Base-by-base conservation (phyloP, 2,113 vertebrate genomes). In the Halcyon malimbica region DNA sequence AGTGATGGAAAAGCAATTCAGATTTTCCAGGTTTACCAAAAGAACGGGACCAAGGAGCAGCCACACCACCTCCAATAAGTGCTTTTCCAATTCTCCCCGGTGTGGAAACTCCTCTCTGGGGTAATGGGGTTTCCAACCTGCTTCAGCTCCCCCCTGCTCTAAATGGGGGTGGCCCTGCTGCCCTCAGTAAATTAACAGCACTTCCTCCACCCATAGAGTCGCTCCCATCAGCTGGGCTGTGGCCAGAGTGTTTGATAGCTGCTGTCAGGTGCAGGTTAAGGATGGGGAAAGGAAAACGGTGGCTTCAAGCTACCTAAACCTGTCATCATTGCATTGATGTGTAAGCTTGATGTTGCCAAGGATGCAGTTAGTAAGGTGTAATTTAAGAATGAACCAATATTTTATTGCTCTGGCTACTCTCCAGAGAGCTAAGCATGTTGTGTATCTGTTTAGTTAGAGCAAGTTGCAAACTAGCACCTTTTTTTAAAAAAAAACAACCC, bases 11-110 rank as follows among this genome's bases (percentile, higher is more conserved):
- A 94, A 87, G 87, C 94, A 92, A 71, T 93, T 93, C 85, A 90
- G 11, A 83, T 95, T 97, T 98, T 97, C 96, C 96, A 94, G 88
- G 74, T 90, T 91, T 90, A 82, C 88, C 1, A 54, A 96, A 96
- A 93, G 70, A 60, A 75, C 73, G 81, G 78, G 63, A 67, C 39
- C 13, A 7, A 70, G 41, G 91, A 97, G 96, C 90, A 93, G 60
- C 65, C 25, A 5, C 39, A 11, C 42, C 24, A 7, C 50, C 65
- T 79, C 79, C 89, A 88, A 20, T 80, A 78, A 90, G 11, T 88
- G 48, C 57, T 94, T 77, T 97, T 94, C 82, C 53, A 70, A 53
- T 60, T 86, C 59, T 88, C 37, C 4, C 2, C 4, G 1, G 9
- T 1, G 3, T 95, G 97, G 94, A 96, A 96, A 93, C 81, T 94